These are phyloP conservation scores for Girardinus metallicus DNA, from an alignment of 2,797 vertebrate species.

Conservation along the genomic window DNA sequence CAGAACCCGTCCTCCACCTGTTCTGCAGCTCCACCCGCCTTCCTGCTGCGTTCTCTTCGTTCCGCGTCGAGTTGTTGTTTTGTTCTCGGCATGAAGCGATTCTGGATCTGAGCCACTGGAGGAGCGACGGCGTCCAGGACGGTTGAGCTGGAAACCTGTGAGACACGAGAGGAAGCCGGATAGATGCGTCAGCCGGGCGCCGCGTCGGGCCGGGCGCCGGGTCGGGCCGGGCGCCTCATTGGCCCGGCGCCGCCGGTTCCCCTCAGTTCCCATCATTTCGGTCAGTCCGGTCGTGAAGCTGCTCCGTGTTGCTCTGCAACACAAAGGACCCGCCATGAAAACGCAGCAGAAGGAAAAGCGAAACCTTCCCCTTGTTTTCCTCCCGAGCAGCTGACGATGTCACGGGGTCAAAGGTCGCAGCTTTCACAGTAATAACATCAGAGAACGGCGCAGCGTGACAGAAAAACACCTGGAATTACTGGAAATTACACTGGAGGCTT, in stretches of 20 bases:
- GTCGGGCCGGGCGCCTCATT: not conserved
- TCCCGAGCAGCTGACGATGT: constrained; percentile 8
- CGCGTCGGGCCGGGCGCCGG: not conserved
- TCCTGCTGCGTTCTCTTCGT: too few species aligned
- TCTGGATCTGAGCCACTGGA: constrained; percentile 22
- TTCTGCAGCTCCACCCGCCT: too few species aligned
- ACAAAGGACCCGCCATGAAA: not conserved
- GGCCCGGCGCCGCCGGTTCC: too few species aligned
- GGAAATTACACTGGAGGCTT: constrained; percentile 26
- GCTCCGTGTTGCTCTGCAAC: not conserved
- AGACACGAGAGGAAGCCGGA: constrained; percentile 20
- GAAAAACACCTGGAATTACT: constrained; percentile 42
- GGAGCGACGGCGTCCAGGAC: constrained; percentile 11
- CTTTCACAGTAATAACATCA: constrained; percentile 43
- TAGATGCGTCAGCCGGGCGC: not conserved
- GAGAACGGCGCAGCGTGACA: not conserved
- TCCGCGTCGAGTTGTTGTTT: not conserved
- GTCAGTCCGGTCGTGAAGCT: not conserved
- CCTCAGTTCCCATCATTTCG: not conserved
- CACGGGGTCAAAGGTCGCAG: constrained; percentile 19
- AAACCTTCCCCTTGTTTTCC: not conserved
- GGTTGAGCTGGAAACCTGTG: constrained; percentile 20
- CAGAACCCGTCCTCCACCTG: too few species aligned
- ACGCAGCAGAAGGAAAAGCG: too few species aligned
- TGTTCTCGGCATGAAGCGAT: not conserved